Conservation (phyloP, 2,888 invertebrate species). For the Aphodius granarius region DNA sequence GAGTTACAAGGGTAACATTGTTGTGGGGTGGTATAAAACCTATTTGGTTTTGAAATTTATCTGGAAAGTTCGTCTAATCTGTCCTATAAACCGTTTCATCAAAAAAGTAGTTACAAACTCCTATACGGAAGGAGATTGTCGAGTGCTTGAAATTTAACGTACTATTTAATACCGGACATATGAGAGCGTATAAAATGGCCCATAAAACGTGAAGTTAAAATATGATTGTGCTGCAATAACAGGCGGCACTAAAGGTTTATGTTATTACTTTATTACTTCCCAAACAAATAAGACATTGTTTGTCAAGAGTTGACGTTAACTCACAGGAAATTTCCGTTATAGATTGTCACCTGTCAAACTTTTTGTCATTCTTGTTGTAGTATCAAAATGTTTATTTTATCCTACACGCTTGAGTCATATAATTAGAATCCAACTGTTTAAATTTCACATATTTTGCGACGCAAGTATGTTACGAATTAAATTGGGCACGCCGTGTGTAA, state of each 20-base stretch:
- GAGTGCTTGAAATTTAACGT: slow-evolving; percentile 22
- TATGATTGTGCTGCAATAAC: slow-evolving; percentile 38
- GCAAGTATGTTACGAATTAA: not conserved
- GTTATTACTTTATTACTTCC: slow-evolving; percentile 30
- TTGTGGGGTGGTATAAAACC: not conserved
- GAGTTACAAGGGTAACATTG: not conserved
- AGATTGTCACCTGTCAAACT: not conserved
- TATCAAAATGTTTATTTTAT: no score
- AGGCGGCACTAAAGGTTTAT: slow-evolving; percentile 37
- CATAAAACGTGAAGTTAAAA: slow-evolving; percentile 31
- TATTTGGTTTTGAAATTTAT: not conserved
- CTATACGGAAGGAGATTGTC: not conserved
- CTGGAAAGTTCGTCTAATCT: not conserved
- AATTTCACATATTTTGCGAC: not conserved
- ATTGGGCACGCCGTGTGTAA: not conserved
- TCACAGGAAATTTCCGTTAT: not conserved
- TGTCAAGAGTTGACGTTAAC: not conserved
- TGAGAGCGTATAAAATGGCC: slow-evolving; percentile 21
- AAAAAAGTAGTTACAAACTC: slow-evolving; percentile 23
- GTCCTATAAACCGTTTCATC: slow-evolving; percentile 4
- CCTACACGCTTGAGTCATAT: no score
- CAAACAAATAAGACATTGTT: slow-evolving; percentile 5
- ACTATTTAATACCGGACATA: slow-evolving; percentile 20
- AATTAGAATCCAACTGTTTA: no score
- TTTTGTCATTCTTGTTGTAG: no score